Evolutionary conservation across 2,888 invertebrate genomes (phyloP).

Genomic region (Tuberolachnus salignus): DNA sequence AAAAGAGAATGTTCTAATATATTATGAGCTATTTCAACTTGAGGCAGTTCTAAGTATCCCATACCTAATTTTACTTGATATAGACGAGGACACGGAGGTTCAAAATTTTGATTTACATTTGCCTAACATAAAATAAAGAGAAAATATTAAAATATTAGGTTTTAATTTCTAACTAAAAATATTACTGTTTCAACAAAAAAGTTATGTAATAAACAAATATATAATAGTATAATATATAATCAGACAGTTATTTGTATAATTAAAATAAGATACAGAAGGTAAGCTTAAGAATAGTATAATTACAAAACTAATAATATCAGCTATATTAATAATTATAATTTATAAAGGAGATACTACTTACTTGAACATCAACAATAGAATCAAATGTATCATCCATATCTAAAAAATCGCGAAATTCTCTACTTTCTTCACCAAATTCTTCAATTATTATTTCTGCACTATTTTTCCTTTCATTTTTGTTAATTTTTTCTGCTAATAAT

Average conservation of each 20-base stretch:
- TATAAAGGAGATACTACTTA: constrained; percentile 12
- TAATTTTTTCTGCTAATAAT: constrained; percentile 95
- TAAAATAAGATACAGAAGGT: no score
- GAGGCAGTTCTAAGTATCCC: constrained; percentile 97
- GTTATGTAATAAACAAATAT: no score
- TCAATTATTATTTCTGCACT: constrained; percentile 88
- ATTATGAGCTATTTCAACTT: constrained; percentile 79
- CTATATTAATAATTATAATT: no score
- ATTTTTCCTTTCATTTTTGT: constrained; percentile 96
- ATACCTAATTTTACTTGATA: constrained; percentile 97
- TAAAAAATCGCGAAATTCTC: constrained; percentile 77
- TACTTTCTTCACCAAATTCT: constrained; percentile 79
- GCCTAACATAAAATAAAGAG: constrained; percentile 66
- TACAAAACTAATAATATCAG: no score
- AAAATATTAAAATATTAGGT: constrained; percentile 61
- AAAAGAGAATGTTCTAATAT: constrained; percentile 79
- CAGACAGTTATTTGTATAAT: no score
- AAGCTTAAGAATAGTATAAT: neutral
- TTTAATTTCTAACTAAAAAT: constrained; percentile 21
- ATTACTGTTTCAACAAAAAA: neutral
- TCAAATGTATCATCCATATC: constrained; percentile 43
- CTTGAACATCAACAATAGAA: constrained; percentile 24
- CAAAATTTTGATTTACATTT: constrained; percentile 73
- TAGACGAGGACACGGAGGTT: constrained; percentile 74
- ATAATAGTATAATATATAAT: no score